A percentile compares a stretch with the other conserved stretches of the same genome.
Evolutionary conservation across 2,797 vertebrate species (phyloP).

Genomic region (Hypotaenidia philippensis): DNA sequence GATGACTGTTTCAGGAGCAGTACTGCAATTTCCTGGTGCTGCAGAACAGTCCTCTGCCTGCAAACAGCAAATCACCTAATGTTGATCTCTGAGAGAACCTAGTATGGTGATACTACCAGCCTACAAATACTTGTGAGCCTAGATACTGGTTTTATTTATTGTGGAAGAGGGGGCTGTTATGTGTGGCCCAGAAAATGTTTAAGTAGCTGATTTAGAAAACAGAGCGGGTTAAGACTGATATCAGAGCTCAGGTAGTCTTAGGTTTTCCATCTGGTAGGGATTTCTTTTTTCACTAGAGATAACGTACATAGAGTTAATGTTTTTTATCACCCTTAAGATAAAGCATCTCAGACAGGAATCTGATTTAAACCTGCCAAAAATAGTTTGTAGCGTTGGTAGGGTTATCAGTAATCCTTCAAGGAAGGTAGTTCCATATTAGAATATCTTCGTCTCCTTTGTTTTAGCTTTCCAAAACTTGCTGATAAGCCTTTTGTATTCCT

Average conservation of each 20-base stretch:
- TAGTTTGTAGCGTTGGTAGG: neutral
- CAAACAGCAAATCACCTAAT: neutral
- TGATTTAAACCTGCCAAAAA: neutral
- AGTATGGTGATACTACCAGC: neutral
- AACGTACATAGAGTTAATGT: neutral
- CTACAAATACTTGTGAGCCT: neutral
- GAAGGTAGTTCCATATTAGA: neutral
- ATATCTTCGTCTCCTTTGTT: neutral
- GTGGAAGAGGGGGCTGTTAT: neutral
- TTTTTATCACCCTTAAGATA: neutral
- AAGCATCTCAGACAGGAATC: neutral
- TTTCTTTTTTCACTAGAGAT: neutral
- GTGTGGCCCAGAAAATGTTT: neutral
- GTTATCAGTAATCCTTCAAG: neutral
- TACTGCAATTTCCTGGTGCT: neutral
- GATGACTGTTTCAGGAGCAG: rapidly evolving
- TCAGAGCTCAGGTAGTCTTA: neutral
- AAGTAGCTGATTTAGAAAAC: neutral
- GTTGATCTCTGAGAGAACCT: neutral
- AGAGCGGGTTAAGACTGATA: neutral
- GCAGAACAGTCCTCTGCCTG: neutral
- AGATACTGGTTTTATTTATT: neutral
- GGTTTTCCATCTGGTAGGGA: neutral
- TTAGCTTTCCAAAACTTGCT: neutral
- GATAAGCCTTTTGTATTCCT: neutral